Conservation (phyloP, 2,888 invertebrate species). For the Isoperla grammatica region DNA sequence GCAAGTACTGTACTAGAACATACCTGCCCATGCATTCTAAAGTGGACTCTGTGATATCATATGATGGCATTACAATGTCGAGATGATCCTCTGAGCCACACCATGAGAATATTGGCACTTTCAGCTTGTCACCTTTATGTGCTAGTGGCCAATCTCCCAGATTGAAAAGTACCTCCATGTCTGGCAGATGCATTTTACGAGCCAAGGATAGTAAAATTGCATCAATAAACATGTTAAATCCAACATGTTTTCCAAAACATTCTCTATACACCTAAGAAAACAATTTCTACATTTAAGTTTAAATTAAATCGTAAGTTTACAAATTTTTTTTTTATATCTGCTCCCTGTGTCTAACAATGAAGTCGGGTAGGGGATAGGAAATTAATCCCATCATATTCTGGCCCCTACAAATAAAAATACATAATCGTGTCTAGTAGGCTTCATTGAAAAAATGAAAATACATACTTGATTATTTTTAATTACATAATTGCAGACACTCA, state of each 20-base stretch:
- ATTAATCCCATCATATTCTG: too few relatives aligned
- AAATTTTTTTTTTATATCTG: too few relatives aligned
- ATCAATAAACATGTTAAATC: conserved; percentile 95
- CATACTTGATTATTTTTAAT: conserved; percentile 68
- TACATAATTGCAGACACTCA: conserved; percentile 87
- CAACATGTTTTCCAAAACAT: conserved; percentile 92
- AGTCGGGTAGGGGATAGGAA: too few relatives aligned
- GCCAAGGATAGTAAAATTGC: conserved; percentile 73
- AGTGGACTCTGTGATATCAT: conserved; percentile 88
- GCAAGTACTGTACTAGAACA: background rate
- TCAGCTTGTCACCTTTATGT: conserved; percentile 46
- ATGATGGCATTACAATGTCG: conserved; percentile 93
- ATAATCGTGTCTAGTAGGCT: background rate
- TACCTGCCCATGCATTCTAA: conserved; percentile 91
- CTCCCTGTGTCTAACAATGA: too few relatives aligned
- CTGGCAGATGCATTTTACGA: conserved; percentile 74
- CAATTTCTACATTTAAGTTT: too few relatives aligned
- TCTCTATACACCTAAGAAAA: conserved; percentile 68
- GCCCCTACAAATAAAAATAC: background rate
- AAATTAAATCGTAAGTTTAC: too few relatives aligned
- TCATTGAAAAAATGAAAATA: conserved; percentile 23
- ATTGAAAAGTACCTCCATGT: conserved; percentile 86
- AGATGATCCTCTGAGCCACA: conserved; percentile 80
- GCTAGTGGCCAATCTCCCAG: conserved; percentile 94
- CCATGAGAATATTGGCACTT: conserved; percentile 89